Percentiles rank a stretch among this genome's conserved stretches.
phyloP scores from a whole-genome alignment of 2,888 invertebrate species.

The Lithodes maja region DNA sequence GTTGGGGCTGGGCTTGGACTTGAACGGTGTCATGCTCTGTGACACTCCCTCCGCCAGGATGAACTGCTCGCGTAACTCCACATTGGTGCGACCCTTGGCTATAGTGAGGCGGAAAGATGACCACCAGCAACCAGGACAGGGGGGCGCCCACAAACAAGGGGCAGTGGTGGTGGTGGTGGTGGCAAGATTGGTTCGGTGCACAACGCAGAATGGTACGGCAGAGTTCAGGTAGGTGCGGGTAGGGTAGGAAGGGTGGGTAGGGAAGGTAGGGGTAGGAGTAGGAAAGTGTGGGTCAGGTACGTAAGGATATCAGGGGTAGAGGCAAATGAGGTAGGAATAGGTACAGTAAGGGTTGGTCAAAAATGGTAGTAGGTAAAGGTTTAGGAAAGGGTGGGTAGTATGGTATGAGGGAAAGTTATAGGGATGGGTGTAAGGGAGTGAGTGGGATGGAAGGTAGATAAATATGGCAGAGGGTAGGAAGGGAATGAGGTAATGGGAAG shows the following conservation, averaged over 20 bases:
- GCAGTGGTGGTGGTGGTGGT: slow-evolving; percentile 36
- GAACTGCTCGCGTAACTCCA: slow-evolving; percentile 99
- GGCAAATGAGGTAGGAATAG: background rate
- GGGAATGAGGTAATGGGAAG: slow-evolving; percentile 65
- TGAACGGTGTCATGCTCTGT: slow-evolving; percentile 99
- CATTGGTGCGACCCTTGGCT: slow-evolving; percentile 99
- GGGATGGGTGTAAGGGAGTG: background rate
- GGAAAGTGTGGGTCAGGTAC: background rate
- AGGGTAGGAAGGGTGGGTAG: slow-evolving; percentile 17
- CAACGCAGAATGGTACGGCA: slow-evolving; percentile 64
- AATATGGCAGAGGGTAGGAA: slow-evolving; percentile 17
- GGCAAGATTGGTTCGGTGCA: slow-evolving; percentile 60
- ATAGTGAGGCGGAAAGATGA: slow-evolving; percentile 72
- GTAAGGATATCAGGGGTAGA: background rate
- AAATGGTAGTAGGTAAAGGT: background rate
- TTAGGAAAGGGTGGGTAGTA: background rate
- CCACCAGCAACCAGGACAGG: slow-evolving; percentile 24
- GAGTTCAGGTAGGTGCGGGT: slow-evolving; percentile 35
- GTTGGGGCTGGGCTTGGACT: slow-evolving; percentile 86
- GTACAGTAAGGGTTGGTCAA: background rate
- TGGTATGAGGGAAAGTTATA: background rate
- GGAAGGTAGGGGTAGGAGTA: slow-evolving; percentile 19
- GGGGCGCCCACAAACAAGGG: slow-evolving; percentile 17
- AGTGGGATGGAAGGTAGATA: slow-evolving; percentile 10
- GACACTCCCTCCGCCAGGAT: slow-evolving; percentile 98